Evolutionary conservation across 2,797 vertebrate species (phyloP), one percentile per base, ranked within the genome.

Genomic region (Crax fasciolata): DNA sequence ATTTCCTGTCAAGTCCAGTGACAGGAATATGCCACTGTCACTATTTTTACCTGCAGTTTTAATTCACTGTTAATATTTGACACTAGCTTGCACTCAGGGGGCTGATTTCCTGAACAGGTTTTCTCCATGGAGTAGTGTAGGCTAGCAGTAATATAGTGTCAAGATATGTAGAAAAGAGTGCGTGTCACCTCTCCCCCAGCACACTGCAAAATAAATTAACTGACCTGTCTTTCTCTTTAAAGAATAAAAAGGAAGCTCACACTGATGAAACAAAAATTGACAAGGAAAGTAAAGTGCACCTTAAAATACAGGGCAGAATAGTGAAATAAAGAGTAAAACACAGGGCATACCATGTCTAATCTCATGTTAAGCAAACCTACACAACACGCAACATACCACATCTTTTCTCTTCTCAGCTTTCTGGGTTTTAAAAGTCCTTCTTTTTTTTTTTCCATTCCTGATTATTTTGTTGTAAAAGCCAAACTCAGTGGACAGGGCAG

Each of bases 11-110:
- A 98, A 98, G 91, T 70, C 96, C 76, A 95, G 41, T 96, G 98
- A 98, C 97, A 98, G 96, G 94, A 97, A 97, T 98, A 97, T 96
- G 97, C 97, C 97, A 89, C 91, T 97, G 96, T 97, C 96, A 96
- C 94, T 71, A 80, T 97, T 98, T 98, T 98, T 97, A 98, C 98
- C 98, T 98, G 96, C 84, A 97, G 95, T 98, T 98, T 98, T 98
- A 98, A 98, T 98, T 98, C 97, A 97, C 89, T 44, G 87, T 98
- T 98, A 98, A 98, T 98, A 97, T 98, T 97, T 98, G 95, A 97
- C 96, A 96, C 94, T 72, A 65, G 87, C 94, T 97, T 93, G 84
- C 59, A 89, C 98, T 96, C 96, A 91, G 67, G 93, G 93, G 84
- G 28, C 59, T 95, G 93, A 89, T 96, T 94, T 94, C 89, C 58